These are phyloP conservation scores for Megathymus violae DNA, from an alignment of 1,140 invertebrate species.

Conservation along the genomic window DNA sequence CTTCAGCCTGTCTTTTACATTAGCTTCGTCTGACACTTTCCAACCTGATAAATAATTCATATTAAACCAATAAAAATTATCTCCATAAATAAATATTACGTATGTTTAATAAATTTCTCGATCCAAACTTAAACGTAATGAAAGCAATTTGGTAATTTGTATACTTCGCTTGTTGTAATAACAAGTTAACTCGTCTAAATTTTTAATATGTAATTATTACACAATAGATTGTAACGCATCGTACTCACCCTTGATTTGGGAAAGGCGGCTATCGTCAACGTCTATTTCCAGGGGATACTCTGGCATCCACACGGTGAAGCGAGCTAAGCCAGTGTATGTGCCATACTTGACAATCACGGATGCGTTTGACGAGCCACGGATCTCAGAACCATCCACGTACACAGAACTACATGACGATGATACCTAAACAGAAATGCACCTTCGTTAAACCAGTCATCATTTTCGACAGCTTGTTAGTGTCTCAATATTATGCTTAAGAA, in stretches of 20 bases:
- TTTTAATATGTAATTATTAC: too few species aligned
- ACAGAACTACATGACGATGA: slow-evolving; percentile 98
- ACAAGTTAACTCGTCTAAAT: too few species aligned
- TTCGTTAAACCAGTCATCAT: background rate
- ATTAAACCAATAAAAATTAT: too few species aligned
- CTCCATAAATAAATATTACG: too few species aligned
- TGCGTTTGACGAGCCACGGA: slow-evolving; percentile 96
- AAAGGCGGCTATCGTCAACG: slow-evolving; percentile 94
- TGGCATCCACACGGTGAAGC: slow-evolving; percentile 98
- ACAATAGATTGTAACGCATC: too few species aligned
- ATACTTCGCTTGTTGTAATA: too few species aligned
- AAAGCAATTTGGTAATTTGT: too few species aligned
- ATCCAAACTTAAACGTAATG: too few species aligned
- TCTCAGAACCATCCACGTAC: slow-evolving; percentile 98
- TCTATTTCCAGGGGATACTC: slow-evolving; percentile 96
- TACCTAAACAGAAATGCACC: slow-evolving; percentile 86
- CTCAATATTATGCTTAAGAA: too few species aligned
- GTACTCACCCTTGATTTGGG: slow-evolving; percentile 93
- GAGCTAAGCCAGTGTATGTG: slow-evolving; percentile 93
- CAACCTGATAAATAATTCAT: slow-evolving; percentile 85
- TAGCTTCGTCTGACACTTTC: slow-evolving; percentile 91
- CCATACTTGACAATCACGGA: slow-evolving; percentile 97
- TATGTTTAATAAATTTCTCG: too few species aligned
- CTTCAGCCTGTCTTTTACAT: slow-evolving; percentile 83
- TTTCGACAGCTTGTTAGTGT: too few species aligned